Base-by-base conservation (phyloP, 2,888 invertebrate species). In the Agrotis segetum region DNA sequence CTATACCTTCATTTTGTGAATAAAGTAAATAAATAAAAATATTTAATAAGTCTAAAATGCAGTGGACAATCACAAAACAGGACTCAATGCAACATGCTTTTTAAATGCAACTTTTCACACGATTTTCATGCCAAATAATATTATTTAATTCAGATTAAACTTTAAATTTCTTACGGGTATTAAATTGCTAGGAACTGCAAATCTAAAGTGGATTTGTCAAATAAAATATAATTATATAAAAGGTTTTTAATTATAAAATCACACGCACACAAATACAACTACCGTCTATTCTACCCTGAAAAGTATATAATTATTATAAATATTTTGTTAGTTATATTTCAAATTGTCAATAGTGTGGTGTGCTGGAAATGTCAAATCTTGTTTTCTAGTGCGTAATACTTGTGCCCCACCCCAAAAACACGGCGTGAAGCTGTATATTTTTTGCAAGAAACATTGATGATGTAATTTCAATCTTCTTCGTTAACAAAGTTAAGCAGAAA, bases 61-160 rank as follows among this genome's bases (percentile, higher is more conserved):
- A 67, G 34, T 49, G 68, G 59, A 72, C 62, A 68, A 60, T 72
- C 60, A 74, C 75, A 71, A 50, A 71, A 69, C 69, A 67, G 47
- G 69, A 46, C 19, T n/a, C 19, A 66, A 81, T 77, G 80, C 77
- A 84, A 77, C 86, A 86, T 86, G 86, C 86, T 73, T 67, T 55
- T 56, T 56, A 34, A 72, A 77, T 74, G 74, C 79, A 74, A 74
- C 3, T 67, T 21, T 55, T 70, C 76, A 74, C 59, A 69, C 61
- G 16, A 24, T 34, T 24, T 49, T 52, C 79, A 80, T 79, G 80
- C 79, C 59, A 79, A 52, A 79, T 47, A n/a, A 16, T 67, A 49
- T 65, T 63, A 44, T 40, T 59, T 47, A 1, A 46, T 16, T 64
- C 4, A 17, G 16, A 58, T 34, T 4, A 11, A 40, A 49, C 50